Evolutionary conservation across 2,797 vertebrate genomes (phyloP), one percentile per base, ranked within the genome.

Genomic region (Helicolenus hilgendorfi): DNA sequence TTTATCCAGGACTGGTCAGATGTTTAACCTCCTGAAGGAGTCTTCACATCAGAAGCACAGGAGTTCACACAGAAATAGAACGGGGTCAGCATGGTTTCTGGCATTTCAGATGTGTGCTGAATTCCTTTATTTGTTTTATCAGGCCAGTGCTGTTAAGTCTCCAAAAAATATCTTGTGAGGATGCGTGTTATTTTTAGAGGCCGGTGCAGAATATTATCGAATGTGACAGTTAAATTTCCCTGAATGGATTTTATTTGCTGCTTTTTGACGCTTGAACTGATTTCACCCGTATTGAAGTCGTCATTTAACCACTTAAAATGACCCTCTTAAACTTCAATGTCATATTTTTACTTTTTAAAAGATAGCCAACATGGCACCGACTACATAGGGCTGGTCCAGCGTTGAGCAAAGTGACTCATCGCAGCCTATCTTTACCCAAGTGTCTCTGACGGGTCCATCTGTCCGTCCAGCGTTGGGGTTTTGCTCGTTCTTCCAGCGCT

Each of bases 351-450:
- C 49, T 85, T 81, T 82, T 82, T 41, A 73, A 83, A 87, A 83
- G 72, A 84, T 63, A 2, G 87, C 83, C 90, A 92, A 81, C 87
- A 86, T 92, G 92, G 93, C 91, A 82, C 45, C 10, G 26, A 75
- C 81, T 90, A 87, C 83, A 81, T 63, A 89, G 69, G 45, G 22
- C 63, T 77, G 45, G 83, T 88, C 67, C 56, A 74, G 76, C 24
- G 0, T 31, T 74, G 24, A 89, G 64, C 1, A 15, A 63, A 63
- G 80, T 96, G 94, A 95, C 88, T 97, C 96, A 94, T 92, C 59
- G 3, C 84, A 89, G 77, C 77, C 88, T 88, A 83, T 94, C 87
- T 94, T 94, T 93, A 90, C 85, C 72, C 77, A 24, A 63, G 72
- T 84, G 77, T 93, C 72, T 79, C 81, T 64, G 80, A 93, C 84